Base-by-base conservation (phyloP, 64 coral and sea anemone species). In the Actinia tenebrosa region DNA sequence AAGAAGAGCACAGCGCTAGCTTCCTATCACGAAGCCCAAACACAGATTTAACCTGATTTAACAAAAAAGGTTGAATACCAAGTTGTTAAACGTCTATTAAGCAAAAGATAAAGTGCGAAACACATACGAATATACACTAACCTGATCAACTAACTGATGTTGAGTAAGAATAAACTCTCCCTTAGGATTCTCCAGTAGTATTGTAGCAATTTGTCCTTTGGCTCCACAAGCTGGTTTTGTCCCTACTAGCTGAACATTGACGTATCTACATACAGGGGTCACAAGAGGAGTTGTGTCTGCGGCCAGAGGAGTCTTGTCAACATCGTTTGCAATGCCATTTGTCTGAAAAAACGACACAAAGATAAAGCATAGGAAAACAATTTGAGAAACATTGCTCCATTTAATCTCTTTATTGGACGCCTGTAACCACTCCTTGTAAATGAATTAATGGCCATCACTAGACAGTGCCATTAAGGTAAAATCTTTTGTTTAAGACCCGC, bases 171-270 rank as follows among this genome's bases (percentile, higher is more conserved):
- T 56, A 77, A 83, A 79, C 80, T 96, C 83, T 86, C 94, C 94
- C 71, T 87, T 87, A 56, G 94, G 91, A 79, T 96, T 96, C 85
- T 96, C 94, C 58, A 96, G 64, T 72, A 96, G 55, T 45, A 96
- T 84, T 17, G 94, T 96, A 3, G 94, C 94, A 61, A 82, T 60
- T 50, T 47, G 58, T 59, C 94, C 94, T 84, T 93, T 89, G 22
- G 89, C 46, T n/a, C 94, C 91, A 50, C 86, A 89, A 1, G 91
- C 84, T 18, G 94, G 94, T 60, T 82, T 58, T 50, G 77, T 87
- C 53, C 94, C 91, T 63, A 90, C 91, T 7, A 96, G 91, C 64
- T 96, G 88, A 16, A 96, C 71, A 44, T 96, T 96, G 44, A 96
- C 94, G 84, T 93, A 96, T 59, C 88, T 83, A 90, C 94, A 96